Evolutionary conservation across 2,113 vertebrate species (phyloP), one percentile per base, ranked within the genome.

Genomic region (Spilogale gracilis): DNA sequence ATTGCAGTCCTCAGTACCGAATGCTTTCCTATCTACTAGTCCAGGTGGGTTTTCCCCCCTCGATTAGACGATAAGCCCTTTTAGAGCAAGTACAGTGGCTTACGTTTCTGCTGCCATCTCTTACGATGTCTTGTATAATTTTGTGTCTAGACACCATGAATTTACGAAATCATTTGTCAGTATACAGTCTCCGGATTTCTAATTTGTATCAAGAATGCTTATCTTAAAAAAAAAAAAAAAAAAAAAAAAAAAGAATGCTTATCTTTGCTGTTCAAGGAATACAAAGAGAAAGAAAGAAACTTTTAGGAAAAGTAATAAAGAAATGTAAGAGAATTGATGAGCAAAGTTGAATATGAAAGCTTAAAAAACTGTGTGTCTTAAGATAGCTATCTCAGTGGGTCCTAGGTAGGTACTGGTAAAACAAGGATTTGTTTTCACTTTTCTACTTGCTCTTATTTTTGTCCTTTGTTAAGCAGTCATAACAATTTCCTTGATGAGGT

Each of bases 401-500:
- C 56, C 79, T 87, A 43, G 25, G 25, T 67, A 27, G 79, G 13
- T 81, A 56, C 60, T 50, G 38, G 27, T 38, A 79, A 95, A 78
- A 50, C 50, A 4, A 74, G 23, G 20, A 14, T 92, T 82, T 90
- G 61, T 84, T 94, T 92, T 84, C 48, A 54, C 18, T 13, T 96
- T 88, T 86, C 18, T 6, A 14, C 25, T 82, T 43, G n/a, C 60
- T 96, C 92, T 94, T 60, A 48, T 80, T 93, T 95, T 80, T 71
- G 18, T 21, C 48, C 54, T 96, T 73, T 61, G 79, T 89, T 86
- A 87, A 93, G 79, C n/a, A 89, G 7, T 71, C 52, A 10, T 43
- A 43, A 84, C 92, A 30, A 30, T 96, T 98, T 93, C 63, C 82
- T 95, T 97, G 45, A 91, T 3, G 4, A 32, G 38, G 63, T 82